phyloP scores from a whole-genome alignment of 2,888 invertebrate genomes.

The Eulithis testata region DNA sequence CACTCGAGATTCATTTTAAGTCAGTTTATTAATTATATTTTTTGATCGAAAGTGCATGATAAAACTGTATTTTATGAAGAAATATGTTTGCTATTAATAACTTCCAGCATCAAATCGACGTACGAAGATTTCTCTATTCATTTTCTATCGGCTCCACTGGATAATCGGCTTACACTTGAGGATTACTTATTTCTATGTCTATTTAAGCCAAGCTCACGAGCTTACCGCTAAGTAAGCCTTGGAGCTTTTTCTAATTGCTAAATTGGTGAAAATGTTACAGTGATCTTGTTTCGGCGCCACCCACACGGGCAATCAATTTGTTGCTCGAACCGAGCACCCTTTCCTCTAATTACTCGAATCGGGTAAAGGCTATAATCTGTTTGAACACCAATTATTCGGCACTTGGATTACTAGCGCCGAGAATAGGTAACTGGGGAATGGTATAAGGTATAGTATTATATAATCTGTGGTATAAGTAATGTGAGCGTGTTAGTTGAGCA shows the following conservation, averaged over 20 bases:
- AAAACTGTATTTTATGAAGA: not conserved
- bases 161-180: constrained; percentile 15
- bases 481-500: not conserved
- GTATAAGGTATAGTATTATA: too few relatives aligned
- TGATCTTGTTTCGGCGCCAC: not conserved
- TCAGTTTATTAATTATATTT: too few relatives aligned
- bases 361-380: constrained; percentile 7
- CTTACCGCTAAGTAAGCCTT: constrained; percentile 2
- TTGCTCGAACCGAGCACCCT: not conserved
- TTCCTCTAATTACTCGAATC: constrained; percentile 1
- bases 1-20: not conserved
- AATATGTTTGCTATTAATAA: not conserved
- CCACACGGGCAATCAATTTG: not conserved
- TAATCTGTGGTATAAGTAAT: too few relatives aligned
- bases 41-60: not conserved
- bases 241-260: not conserved
- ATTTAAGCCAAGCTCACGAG: not conserved
- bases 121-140: not conserved
- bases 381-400: not conserved
- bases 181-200: not conserved
- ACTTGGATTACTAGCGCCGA: constrained; percentile 6
- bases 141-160: not conserved
- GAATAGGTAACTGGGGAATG: not conserved
- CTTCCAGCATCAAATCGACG: constrained; percentile 3
- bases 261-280: not conserved